Conservation (phyloP, 1,140 invertebrate species). For the Drosophila arawakana region DNA sequence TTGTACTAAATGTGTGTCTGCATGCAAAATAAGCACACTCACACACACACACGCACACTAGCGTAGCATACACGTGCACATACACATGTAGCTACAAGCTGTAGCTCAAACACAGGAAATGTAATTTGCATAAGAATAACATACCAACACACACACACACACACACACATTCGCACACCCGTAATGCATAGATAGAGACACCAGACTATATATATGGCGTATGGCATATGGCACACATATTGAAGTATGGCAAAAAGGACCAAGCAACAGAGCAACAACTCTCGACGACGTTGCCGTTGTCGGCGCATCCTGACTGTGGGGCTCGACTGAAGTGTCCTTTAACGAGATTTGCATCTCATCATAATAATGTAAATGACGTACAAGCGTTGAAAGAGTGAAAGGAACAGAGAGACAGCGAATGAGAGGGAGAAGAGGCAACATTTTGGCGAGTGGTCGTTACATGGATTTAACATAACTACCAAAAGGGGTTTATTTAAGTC, state of each 20-base stretch:
- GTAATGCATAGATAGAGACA: conserved; percentile 30
- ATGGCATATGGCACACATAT: conserved; percentile 79
- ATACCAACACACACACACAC: conserved; percentile 52
- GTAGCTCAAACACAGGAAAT: conserved; percentile 81
- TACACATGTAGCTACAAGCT: conserved; percentile 73
- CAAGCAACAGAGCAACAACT: conserved; percentile 29
- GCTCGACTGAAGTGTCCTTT: conserved; percentile 74
- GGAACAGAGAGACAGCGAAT: not conserved
- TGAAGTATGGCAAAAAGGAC: conserved; percentile 68
- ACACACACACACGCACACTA: conserved; percentile 13
- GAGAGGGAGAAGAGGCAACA: conserved; percentile 33
- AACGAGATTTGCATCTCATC: conserved; percentile 82
- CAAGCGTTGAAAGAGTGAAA: conserved; percentile 30
- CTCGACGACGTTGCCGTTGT: no score
- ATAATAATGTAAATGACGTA: conserved; percentile 82
- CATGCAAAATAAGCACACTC: conserved; percentile 62
- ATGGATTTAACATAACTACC: conserved; percentile 66
- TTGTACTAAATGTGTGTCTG: conserved; percentile 68
- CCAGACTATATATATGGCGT: conserved; percentile 12
- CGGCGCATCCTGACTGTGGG: conserved; percentile 34
- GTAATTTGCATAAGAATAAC: conserved; percentile 82
- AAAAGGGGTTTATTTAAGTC: conserved; percentile 59
- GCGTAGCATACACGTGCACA: conserved; percentile 37
- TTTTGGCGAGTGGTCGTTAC: conserved; percentile 60
- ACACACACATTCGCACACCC: conserved; percentile 27